phyloP scores from a whole-genome alignment of 1,140 invertebrate species.

The Cotesia glomerata region DNA sequence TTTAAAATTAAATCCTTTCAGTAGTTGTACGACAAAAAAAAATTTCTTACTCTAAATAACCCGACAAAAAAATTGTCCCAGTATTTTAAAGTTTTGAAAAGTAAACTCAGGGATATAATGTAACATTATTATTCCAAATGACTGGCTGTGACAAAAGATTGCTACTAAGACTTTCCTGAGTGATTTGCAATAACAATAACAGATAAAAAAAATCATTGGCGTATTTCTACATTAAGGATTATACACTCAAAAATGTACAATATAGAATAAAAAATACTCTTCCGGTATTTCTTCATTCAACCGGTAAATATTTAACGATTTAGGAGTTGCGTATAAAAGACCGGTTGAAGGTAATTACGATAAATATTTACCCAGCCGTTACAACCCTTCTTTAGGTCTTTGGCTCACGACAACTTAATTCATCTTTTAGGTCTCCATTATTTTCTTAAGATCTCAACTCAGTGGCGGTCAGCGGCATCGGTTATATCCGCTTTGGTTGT shows the following conservation, averaged over 20 bases:
- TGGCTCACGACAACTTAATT: background rate
- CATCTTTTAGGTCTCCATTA: background rate
- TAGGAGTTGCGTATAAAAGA: conserved; percentile 26
- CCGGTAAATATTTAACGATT: background rate
- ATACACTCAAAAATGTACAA: no score
- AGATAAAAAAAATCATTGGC: background rate
- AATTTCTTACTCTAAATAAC: background rate
- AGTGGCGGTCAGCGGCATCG: conserved; percentile 11
- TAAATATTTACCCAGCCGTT: conserved; percentile 63
- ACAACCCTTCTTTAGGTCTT: conserved; percentile 53
- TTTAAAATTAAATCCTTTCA: no score
- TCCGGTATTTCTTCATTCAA: conserved; percentile 26
- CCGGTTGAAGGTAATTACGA: conserved; percentile 53
- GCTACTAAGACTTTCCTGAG: background rate
- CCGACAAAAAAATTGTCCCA: background rate
- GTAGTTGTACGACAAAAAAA: no score
- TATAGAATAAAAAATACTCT: conserved; percentile 38
- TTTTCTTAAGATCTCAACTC: no score
- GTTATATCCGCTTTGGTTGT: background rate
- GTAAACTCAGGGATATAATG: conserved; percentile 15
- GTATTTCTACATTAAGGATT: background rate
- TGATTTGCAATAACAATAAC: conserved; percentile 2
- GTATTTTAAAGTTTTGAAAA: conserved; percentile 20
- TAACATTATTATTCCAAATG: conserved; percentile 52
- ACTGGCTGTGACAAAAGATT: conserved; percentile 22